These are phyloP conservation scores for Achatina immaculata DNA, from an alignment of 1,140 invertebrate species.

Conservation along the genomic window DNA sequence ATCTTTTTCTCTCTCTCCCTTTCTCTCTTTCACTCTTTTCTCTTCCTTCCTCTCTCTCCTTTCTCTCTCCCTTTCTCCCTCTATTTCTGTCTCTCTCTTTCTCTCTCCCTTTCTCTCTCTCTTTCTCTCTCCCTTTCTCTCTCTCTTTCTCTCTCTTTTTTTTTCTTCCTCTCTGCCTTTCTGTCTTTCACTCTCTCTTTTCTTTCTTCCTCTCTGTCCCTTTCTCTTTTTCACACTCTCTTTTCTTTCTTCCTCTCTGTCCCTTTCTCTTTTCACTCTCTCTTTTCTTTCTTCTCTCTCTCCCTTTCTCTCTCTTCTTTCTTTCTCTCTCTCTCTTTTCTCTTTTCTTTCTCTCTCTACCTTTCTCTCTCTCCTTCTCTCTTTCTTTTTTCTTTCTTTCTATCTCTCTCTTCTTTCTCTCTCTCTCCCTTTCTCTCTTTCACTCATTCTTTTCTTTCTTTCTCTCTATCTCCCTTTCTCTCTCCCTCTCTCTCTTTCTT, in stretches of 20 bases:
- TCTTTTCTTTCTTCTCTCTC: not conserved
- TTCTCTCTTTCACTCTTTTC: slow-evolving; percentile 12
- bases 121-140: slow-evolving; percentile 20
- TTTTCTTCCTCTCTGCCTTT: slow-evolving; percentile 2
- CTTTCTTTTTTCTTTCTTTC: too few species aligned
- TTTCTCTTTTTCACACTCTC: slow-evolving; percentile 21
- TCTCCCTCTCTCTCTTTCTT: slow-evolving; percentile 17
- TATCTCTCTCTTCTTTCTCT: too few species aligned
- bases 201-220: not conserved
- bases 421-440: too few species aligned
- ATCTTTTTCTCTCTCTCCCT: not conserved
- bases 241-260: slow-evolving; percentile 10
- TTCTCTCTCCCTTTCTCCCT: slow-evolving; percentile 13
- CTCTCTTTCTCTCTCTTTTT: slow-evolving; percentile 16
- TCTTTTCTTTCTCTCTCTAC: not conserved
- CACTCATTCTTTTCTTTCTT: not conserved
- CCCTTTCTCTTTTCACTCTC: not conserved
- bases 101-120: slow-evolving; percentile 13
- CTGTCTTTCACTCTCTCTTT: not conserved
- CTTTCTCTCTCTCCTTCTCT: too few species aligned
- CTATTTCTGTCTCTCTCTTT: not conserved
- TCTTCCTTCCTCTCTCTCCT: not conserved
- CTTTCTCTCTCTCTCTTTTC: too few species aligned
- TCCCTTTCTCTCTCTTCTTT: slow-evolving; percentile 20
- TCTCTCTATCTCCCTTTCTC: slow-evolving; percentile 5